Evolutionary conservation across 2,113 vertebrate species (phyloP).

Genomic region (Bagarius yarrelli): DNA sequence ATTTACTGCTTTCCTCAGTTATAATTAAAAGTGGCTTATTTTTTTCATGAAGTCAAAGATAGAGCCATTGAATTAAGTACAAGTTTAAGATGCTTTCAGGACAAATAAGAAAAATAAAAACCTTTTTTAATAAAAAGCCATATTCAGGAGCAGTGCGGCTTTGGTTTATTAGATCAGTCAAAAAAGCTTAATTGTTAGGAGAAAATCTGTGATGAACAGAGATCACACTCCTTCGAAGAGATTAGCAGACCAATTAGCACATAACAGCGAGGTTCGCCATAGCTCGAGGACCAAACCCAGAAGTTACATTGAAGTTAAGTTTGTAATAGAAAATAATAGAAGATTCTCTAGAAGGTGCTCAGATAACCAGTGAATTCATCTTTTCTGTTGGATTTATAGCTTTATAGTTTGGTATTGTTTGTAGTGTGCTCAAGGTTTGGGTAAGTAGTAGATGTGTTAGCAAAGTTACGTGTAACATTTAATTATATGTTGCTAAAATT

Average conservation of each 20-base stretch:
- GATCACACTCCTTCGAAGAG: not conserved
- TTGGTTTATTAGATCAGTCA: not conserved
- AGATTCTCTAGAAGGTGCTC: not conserved
- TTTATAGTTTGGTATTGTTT: too few relatives aligned
- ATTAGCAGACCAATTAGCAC: not conserved
- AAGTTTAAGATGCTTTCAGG: not conserved
- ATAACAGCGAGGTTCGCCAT: not conserved
- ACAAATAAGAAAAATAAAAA: not conserved
- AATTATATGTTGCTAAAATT: too few relatives aligned
- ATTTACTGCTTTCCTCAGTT: slow-evolving; percentile 41
- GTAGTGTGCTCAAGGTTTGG: too few relatives aligned
- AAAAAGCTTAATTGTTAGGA: not conserved
- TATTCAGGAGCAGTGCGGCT: not conserved
- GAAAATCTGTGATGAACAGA: not conserved
- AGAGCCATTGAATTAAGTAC: not conserved
- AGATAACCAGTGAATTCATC: too few relatives aligned
- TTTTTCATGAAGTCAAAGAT: not conserved
- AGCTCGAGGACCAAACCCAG: not conserved
- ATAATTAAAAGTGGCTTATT: slow-evolving; percentile 40
- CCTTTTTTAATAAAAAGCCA: not conserved
- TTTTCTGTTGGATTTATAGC: too few relatives aligned
- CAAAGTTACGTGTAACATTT: too few relatives aligned
- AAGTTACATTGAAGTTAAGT: not conserved
- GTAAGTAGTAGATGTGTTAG: too few relatives aligned
- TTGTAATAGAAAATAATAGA: not conserved